phyloP scores from a whole-genome alignment of 1,140 invertebrate genomes.

The Neomicropteryx cornuta region DNA sequence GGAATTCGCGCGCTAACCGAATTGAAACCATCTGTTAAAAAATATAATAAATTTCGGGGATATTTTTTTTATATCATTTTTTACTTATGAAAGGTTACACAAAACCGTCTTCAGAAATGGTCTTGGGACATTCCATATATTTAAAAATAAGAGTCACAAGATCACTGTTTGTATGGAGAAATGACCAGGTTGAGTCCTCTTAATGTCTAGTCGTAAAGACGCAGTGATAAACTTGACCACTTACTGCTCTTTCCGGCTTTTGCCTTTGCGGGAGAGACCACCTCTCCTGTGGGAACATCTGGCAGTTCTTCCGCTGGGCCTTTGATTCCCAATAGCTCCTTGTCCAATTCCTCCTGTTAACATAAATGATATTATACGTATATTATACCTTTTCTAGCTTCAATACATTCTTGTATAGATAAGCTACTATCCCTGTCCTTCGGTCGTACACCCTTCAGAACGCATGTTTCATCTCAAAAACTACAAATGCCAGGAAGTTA shows the following conservation, averaged over 20 bases:
- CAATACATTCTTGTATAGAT: neutral
- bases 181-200: no score
- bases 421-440: neutral
- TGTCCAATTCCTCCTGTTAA: slow-evolving; percentile 60
- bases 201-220: no score
- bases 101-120: no score
- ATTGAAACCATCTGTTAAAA: no score
- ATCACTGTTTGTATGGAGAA: no score
- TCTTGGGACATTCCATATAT: no score
- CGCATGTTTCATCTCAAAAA: neutral
- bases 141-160: no score
- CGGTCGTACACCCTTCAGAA: neutral
- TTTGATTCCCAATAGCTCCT: slow-evolving; percentile 60
- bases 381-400: neutral
- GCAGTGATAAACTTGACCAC: slow-evolving; percentile 20
- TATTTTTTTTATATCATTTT: no score
- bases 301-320: slow-evolving; percentile 54
- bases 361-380: neutral
- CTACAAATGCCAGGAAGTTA: neutral
- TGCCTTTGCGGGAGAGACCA: slow-evolving; percentile 40
- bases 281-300: slow-evolving; percentile 50
- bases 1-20: no score
- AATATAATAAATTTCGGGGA: no score
- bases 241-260: slow-evolving; percentile 36
- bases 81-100: no score